Evolutionary conservation across 1,140 invertebrate genomes (phyloP), one percentile per base, ranked within the genome.

Genomic region (Episyrphus balteatus): DNA sequence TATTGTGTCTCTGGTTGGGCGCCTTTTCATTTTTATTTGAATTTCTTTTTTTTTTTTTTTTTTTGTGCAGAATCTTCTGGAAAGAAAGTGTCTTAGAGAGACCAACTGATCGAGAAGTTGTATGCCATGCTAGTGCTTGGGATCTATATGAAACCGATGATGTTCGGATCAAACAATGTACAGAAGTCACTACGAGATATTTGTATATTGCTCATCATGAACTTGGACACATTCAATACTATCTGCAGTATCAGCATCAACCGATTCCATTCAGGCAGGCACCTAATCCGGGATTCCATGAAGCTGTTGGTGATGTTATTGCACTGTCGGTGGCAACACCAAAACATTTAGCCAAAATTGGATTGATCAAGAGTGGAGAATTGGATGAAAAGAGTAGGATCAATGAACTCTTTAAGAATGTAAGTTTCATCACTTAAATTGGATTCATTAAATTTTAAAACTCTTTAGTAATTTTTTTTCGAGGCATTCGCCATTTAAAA

Each of bases 91-190:
- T 92, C 33, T 70, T 91, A 7, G 73, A 75, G 39, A 80, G 79
- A 50, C 80, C 80, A 0, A 51, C 75, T 61, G 62, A 75, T 51
- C 69, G 81, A 0, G 75, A 80, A 18, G 71, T 82, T 44, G 69
- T 79, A 0, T 84, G 88, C 57, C 86, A 90, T 54, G 83, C 86
- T 0, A 83, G 82, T 0, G 86, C 87, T 2, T 86, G 81, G 79
- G 86, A 91, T 61, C 81, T 91, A 51, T 87, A 71, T 54, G 77
- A 86, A 18, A 52, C 60, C 37, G 59, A 60, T 44, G 63, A 64
- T 69, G 71, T 55, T 58, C 81, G 86, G 44, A 87, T 92, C 38
- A 88, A 86, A 65, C 82, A 84, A 75, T 91, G 88, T 55, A 83
- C 85, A 0, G 73, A 76, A 12, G 69, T 87, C 0, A 79, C 75